Base-by-base conservation (phyloP, 2,888 invertebrate species). In the Perizoma flavofasciatum region DNA sequence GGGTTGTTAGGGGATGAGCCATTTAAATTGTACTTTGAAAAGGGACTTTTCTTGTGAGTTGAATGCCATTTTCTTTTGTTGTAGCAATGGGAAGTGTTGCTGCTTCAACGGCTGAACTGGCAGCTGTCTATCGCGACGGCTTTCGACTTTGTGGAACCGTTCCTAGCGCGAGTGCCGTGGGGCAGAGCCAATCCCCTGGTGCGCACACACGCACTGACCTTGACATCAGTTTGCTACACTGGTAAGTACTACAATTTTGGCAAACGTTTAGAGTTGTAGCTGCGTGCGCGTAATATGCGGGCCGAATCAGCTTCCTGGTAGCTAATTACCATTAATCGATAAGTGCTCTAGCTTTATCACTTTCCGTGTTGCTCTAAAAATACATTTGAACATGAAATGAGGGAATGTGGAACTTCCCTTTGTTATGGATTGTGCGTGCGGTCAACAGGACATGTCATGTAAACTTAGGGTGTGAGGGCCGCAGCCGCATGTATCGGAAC, bases 141-240 rank as follows among this genome's bases (percentile, higher is more conserved):
- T 6, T 95, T 95, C 85, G 97, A 97, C 88, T 97, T 96, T 88
- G 94, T 97, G 75, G 96, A 97, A 81, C 96, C 96, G 74, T 93
- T 97, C 71, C 89, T 96, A 65, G 94, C 94, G 71, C 91, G 96
- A 71, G 86, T 90, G 66, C 85, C 93, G 11, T 95, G 95, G 94
- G 93, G 94, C 61, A 90, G 93, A 58, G 85, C 93, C 53, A 93
- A 93, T 70, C 88, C 93, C 49, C 88, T 95, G 48, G 92, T 96
- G 44, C 93, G 96, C 70, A 92, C 95, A 65, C 96, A 96, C 79
- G 95, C 96, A 49, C 94, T 95, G 75, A 96, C 96, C 5, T 94
- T 96, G 75, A 95, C 95, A 66, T 95, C 96, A 45, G 93, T 96
- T 66, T 96, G 96, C 82, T 95, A 95, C 77, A 96, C 96, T 81